Conservation (phyloP, 2,797 vertebrate species). For the Lutjanus campechanus region DNA sequence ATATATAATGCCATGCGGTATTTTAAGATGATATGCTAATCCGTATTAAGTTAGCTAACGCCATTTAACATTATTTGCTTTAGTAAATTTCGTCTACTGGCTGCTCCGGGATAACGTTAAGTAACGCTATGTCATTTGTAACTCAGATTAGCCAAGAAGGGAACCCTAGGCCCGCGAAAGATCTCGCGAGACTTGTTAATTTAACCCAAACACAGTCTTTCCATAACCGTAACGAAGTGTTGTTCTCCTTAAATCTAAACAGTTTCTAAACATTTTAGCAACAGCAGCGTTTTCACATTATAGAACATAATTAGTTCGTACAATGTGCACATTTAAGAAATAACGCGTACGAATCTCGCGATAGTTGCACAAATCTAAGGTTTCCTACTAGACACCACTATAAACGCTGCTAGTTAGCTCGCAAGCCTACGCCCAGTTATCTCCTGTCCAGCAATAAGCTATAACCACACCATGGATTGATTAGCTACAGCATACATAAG, state of each 20-base stretch:
- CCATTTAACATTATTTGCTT: not conserved
- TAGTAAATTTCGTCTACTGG: not conserved
- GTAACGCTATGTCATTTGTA: slow-evolving; percentile 22
- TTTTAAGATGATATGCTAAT: not conserved
- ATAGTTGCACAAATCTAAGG: no score
- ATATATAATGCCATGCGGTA: not conserved
- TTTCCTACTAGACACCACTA: no score
- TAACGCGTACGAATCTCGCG: no score
- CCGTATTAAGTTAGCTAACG: not conserved
- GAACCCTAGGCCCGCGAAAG: no score
- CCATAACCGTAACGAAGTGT: no score
- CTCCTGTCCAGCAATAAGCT: slow-evolving; percentile 1
- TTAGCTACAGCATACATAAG: not conserved
- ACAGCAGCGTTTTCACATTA: no score
- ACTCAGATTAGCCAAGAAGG: slow-evolving; percentile 46
- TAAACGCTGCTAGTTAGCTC: slow-evolving; percentile 52
- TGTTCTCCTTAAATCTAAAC: no score
- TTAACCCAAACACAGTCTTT: no score
- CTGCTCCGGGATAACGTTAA: not conserved
- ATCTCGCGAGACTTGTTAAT: no score
- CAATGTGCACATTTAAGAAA: no score
- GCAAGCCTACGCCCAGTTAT: slow-evolving; percentile 70
- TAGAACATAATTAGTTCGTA: no score
- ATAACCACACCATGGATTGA: not conserved
- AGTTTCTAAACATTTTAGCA: no score